A percentile compares a stretch with the other conserved stretches of the same genome.
Conservation (phyloP, 1,140 invertebrate species). For the Penaeus japonicus region DNA sequence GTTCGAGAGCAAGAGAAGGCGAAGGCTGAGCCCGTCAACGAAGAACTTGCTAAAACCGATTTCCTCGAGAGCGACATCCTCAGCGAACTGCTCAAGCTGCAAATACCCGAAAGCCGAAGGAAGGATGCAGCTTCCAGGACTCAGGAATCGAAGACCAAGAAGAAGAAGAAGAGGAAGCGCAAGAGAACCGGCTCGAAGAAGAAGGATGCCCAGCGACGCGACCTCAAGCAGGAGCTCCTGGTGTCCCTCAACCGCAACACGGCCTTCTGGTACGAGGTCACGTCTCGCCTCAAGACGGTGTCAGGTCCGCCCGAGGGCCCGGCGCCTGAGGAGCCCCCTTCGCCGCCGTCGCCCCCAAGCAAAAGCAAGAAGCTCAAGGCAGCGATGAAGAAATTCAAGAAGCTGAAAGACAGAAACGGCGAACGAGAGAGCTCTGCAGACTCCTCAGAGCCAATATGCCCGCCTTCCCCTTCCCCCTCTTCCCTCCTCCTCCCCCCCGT, state of each 20-base stretch:
- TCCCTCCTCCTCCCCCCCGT: not conserved
- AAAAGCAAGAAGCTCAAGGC: conserved; percentile 19
- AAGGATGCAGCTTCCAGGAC: not conserved
- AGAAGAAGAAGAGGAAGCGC: conserved; percentile 23
- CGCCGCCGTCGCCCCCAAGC: not conserved
- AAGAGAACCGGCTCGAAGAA: not conserved
- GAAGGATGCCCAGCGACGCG: not conserved
- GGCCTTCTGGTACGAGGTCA: conserved; percentile 48
- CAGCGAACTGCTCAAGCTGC: not conserved
- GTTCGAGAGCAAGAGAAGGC: not conserved
- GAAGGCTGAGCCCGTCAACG: not conserved
- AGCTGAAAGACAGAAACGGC: not conserved
- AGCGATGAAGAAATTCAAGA: not conserved
- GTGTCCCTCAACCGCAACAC: conserved; percentile 37
- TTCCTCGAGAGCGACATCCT: not conserved
- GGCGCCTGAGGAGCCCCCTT: not conserved
- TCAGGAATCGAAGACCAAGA: not conserved
- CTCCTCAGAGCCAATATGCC: not conserved
- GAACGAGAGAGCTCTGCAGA: not conserved
- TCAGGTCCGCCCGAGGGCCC: not conserved
- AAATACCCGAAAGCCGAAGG: not conserved
- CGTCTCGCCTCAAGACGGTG: conserved; percentile 16
- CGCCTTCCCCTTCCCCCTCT: not conserved
- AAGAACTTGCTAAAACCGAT: not conserved
- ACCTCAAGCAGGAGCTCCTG: conserved; percentile 14